A percentile compares a stretch with the other conserved stretches of the same genome.
Evolutionary conservation across 2,888 invertebrate species (phyloP).

Genomic region (Octodonta nipae): DNA sequence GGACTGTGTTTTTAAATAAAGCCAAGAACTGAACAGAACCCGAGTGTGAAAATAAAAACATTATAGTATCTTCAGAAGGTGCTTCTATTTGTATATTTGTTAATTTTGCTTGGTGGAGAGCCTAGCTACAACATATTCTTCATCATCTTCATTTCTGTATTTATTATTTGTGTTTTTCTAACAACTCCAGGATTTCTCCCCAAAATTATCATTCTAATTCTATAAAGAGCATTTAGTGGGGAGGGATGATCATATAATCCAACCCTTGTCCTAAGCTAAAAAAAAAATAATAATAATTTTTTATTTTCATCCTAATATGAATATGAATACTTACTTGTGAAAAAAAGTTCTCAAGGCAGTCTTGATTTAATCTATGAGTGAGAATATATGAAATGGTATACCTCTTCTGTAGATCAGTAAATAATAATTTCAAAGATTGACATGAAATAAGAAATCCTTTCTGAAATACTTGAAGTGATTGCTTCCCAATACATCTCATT

Average conservation of each 20-base stretch:
- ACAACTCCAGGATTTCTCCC: conserved; percentile 10
- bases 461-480: conserved; percentile 13
- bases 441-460: conserved; percentile 10
- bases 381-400: conserved; percentile 3
- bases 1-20: too few species aligned
- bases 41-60: too few species aligned
- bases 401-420: conserved; percentile 4
- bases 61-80: too few species aligned
- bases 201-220: conserved; percentile 9
- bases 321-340: background rate
- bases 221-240: conserved; percentile 8
- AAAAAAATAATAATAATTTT: too few species aligned
- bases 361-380: conserved; percentile 5
- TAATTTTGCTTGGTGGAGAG: too few species aligned
- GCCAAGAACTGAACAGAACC: too few species aligned
- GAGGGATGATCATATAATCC: conserved; percentile 8
- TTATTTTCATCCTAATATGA: too few species aligned
- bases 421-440: conserved; percentile 4
- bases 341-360: conserved; percentile 5
- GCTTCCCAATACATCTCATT: conserved; percentile 13
- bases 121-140: background rate
- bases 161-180: background rate
- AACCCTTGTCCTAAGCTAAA: too few species aligned
- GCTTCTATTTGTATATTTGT: too few species aligned
- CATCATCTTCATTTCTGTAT: background rate